Base-by-base conservation (phyloP, 2,888 invertebrate genomes). In the Teleiodes luculella region DNA sequence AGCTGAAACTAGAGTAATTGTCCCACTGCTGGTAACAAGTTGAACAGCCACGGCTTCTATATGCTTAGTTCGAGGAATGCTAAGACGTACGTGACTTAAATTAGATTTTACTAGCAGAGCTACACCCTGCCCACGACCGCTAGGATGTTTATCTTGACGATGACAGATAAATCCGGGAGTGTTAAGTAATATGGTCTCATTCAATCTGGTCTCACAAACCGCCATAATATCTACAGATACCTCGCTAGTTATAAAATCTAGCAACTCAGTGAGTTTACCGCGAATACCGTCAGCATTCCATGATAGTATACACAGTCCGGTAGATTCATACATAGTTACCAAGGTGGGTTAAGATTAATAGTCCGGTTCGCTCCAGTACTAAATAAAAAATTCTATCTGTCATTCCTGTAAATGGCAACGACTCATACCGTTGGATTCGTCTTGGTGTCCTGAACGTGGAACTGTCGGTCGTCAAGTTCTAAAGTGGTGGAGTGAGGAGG, bases 171-270 rank as follows among this genome's bases (percentile, higher is more conserved):
- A 47, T 2, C 33, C 47, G 2, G 47, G 47, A 14, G 39, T 39
- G 14, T 3, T 31, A 13, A 16, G 6, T 30, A 14, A 14, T 2
- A 7, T 13, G 31, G 1, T 31, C 3, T 13, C 11, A 2, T 30
- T 13, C 1, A 47, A 33, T 8, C 28, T 47, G 3, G 53, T 48
- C 13, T 53, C 53, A 8, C 48, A 41, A 2, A 53, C 11, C 3
- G 28, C 31, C 16, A 53, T 48, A 6, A 55, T 28, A 48, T 55
- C 52, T n/a, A 55, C 41, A 35, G 48, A 39, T 48, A 52, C 18
- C 11, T 24, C 13, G 48, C 52, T 55, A 2, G 37, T 46, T 5
- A 7, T 1, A 33, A 20, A 10, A 10, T 14, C 16, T 11, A 39
- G 16, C 6, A 39, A 13, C 16, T 39, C 39, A 16, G 3, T 4